phyloP scores from a whole-genome alignment of 2,888 invertebrate species.

The Drosophila nigricruria region DNA sequence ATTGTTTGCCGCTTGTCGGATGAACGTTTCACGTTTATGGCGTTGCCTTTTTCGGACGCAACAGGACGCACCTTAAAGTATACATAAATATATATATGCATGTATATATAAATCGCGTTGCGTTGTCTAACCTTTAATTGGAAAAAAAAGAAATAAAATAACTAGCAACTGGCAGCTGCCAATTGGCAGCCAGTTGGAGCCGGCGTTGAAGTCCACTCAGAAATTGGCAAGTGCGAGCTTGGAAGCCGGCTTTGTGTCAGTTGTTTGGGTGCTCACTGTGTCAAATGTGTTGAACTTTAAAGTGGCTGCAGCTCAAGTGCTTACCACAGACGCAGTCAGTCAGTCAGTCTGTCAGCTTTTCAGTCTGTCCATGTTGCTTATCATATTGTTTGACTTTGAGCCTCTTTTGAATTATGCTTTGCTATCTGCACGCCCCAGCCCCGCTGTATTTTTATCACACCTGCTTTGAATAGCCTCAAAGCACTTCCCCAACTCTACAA shows the following conservation, averaged over 20 bases:
- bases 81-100: slow-evolving; percentile 8
- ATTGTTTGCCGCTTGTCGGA: slow-evolving; percentile 40
- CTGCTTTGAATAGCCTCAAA: slow-evolving; percentile 59
- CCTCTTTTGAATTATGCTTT: slow-evolving; percentile 68
- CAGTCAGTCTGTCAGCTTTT: slow-evolving; percentile 35
- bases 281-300: slow-evolving; percentile 77
- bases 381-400: slow-evolving; percentile 77
- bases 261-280: slow-evolving; percentile 52
- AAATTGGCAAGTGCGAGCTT: slow-evolving; percentile 52
- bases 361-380: slow-evolving; percentile 56
- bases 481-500: slow-evolving; percentile 23
- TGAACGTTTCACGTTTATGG: slow-evolving; percentile 46
- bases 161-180: slow-evolving; percentile 34
- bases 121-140: slow-evolving; percentile 67
- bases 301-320: slow-evolving; percentile 64
- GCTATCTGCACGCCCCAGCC: slow-evolving; percentile 59
- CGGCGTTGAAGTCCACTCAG: slow-evolving; percentile 44
- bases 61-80: slow-evolving; percentile 79
- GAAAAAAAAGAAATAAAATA: slow-evolving; percentile 16
- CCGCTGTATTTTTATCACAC: slow-evolving; percentile 64
- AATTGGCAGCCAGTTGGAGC: slow-evolving; percentile 29
- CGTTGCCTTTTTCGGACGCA: slow-evolving; percentile 65
- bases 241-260: slow-evolving; percentile 67
- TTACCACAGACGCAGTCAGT: slow-evolving; percentile 32
- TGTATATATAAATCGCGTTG: slow-evolving; percentile 26